phyloP scores from a whole-genome alignment of 1,140 invertebrate genomes.

The Diorhabda elongata region DNA sequence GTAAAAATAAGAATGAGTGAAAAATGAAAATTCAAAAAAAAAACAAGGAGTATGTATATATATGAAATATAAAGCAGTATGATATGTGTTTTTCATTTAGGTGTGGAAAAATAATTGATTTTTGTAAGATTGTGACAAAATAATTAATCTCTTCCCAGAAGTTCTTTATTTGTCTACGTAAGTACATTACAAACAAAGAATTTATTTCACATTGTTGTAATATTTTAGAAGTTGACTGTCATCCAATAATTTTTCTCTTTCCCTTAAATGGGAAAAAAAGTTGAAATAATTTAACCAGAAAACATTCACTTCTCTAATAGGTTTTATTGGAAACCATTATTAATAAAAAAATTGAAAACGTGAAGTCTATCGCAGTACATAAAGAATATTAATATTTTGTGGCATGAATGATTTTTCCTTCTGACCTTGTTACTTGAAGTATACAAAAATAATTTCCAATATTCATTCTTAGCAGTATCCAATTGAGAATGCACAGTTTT shows the following conservation, averaged over 20 bases:
- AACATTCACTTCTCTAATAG: too few relatives aligned
- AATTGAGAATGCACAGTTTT: too few relatives aligned
- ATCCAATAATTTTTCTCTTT: conserved; percentile 3
- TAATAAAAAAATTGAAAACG: too few relatives aligned
- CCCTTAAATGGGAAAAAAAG: neutral
- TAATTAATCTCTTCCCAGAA: neutral
- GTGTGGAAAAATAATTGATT: conserved; percentile 1
- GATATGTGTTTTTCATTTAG: conserved; percentile 20
- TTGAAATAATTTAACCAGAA: too few relatives aligned
- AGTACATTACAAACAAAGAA: conserved; percentile 8
- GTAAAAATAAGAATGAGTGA: conserved; percentile 38
- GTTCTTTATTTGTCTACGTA: conserved; percentile 24
- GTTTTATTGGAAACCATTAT: too few relatives aligned
- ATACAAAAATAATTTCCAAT: too few relatives aligned
- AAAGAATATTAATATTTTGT: too few relatives aligned
- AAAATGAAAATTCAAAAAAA: neutral
- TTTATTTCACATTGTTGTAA: conserved; percentile 26
- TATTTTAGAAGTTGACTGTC: conserved; percentile 15
- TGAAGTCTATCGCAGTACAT: too few relatives aligned
- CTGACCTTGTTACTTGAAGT: too few relatives aligned
- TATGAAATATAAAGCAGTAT: conserved; percentile 33
- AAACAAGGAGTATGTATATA: conserved; percentile 30
- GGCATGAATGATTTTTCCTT: too few relatives aligned
- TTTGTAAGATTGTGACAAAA: conserved; percentile 14
- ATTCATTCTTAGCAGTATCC: too few relatives aligned